These are phyloP conservation scores for Agapostemon virescens DNA, from an alignment of 2,888 invertebrate genomes.

Conservation along the genomic window DNA sequence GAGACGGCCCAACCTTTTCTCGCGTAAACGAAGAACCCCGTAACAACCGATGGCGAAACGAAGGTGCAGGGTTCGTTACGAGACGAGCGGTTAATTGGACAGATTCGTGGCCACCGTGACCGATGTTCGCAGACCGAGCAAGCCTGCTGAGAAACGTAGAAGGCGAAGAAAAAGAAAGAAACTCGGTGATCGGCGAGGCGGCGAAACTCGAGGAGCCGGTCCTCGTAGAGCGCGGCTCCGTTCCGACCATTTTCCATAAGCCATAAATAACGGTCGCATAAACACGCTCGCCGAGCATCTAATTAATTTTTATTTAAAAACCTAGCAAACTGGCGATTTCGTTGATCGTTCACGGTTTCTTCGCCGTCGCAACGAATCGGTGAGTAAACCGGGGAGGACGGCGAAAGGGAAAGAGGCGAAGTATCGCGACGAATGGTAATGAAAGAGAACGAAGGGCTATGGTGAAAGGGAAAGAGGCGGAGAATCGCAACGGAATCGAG, in stretches of 20 bases:
- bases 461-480: neutral
- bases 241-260: constrained; percentile 70
- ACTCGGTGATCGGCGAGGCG: constrained; percentile 21
- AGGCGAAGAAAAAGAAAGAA: constrained; percentile 43
- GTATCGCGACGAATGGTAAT: neutral
- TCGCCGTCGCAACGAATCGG: constrained; percentile 28
- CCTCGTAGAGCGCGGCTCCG: constrained; percentile 44
- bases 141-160: constrained; percentile 19
- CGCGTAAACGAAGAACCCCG: neutral
- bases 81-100: constrained; percentile 55
- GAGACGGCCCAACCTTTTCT: neutral
- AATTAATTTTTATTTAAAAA: constrained; percentile 71
- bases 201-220: constrained; percentile 35
- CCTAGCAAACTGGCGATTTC: constrained; percentile 70
- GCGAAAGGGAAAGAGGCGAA: neutral
- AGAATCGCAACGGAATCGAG: constrained; percentile 6
- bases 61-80: neutral
- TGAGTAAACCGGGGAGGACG: neutral
- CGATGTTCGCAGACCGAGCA: constrained; percentile 26
- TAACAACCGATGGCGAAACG: neutral
- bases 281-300: constrained; percentile 63
- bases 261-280: constrained; percentile 70
- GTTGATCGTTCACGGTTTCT: constrained; percentile 67
- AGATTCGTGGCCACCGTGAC: constrained; percentile 44
- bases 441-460: neutral